These are phyloP conservation scores for Tipula vernalis DNA, from an alignment of 2,888 invertebrate species.

Conservation along the genomic window DNA sequence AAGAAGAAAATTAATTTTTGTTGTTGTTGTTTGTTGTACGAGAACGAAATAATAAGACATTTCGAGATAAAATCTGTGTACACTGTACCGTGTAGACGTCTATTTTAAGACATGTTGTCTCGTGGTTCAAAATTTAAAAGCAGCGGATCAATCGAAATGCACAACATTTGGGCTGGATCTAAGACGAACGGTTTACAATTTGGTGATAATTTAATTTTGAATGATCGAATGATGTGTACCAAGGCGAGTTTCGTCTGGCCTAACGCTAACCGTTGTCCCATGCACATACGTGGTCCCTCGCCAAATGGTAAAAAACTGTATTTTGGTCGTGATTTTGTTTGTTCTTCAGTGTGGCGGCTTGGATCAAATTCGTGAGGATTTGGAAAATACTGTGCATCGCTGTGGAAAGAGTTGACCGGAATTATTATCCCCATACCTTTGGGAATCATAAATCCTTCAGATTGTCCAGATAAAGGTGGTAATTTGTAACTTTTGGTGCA, in stretches of 20 bases:
- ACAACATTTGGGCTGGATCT: slow-evolving; percentile 19
- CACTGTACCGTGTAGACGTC: background rate
- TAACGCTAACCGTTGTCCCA: slow-evolving; percentile 21
- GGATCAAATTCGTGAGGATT: slow-evolving; percentile 33
- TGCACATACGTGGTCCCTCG: slow-evolving; percentile 26
- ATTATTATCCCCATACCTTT: slow-evolving; percentile 26
- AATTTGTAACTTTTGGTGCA: slow-evolving; percentile 16
- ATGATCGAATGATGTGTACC: slow-evolving; percentile 18
- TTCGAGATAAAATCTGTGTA: background rate
- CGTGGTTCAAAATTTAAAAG: slow-evolving; percentile 12
- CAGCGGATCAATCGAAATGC: slow-evolving; percentile 10
- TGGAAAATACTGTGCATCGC: slow-evolving; percentile 29
- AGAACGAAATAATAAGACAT: background rate
- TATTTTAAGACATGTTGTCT: background rate
- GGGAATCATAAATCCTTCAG: slow-evolving; percentile 19
- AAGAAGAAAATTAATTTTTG: background rate
- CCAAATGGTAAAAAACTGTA: slow-evolving; percentile 25
- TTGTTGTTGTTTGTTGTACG: background rate
- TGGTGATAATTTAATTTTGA: slow-evolving; percentile 20
- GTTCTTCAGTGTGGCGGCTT: slow-evolving; percentile 28
- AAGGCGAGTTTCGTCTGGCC: slow-evolving; percentile 21
- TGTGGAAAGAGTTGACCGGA: slow-evolving; percentile 27
- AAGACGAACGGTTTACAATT: slow-evolving; percentile 21
- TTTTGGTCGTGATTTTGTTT: slow-evolving; percentile 21
- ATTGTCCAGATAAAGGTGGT: slow-evolving; percentile 5